Percentiles rank a stretch among this genome's conserved stretches.
These are phyloP conservation scores for Vesta saturnalis DNA, from an alignment of 2,888 invertebrate genomes.

Conservation along the genomic window DNA sequence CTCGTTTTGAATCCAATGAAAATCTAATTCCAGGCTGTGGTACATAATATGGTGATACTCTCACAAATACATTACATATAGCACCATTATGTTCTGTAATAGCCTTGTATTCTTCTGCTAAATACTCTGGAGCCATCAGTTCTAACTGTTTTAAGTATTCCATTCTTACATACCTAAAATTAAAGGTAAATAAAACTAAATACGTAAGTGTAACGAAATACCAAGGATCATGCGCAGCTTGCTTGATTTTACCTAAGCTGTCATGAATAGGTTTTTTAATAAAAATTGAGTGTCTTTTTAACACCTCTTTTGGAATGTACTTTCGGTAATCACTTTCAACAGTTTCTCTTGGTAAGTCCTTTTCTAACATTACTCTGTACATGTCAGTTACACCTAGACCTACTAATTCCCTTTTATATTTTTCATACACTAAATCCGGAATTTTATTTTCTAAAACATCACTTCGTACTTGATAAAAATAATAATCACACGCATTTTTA, in stretches of 20 bases:
- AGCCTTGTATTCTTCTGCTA: constrained; percentile 78
- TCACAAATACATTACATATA: constrained; percentile 71
- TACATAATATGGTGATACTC: constrained; percentile 72
- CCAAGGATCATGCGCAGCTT: constrained; percentile 71
- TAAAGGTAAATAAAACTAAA: constrained; percentile 9
- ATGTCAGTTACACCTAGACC: constrained; percentile 90
- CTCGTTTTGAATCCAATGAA: constrained; percentile 69
- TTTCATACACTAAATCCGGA: constrained; percentile 81
- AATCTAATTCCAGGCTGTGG: constrained; percentile 75
- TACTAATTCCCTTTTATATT: constrained; percentile 78
- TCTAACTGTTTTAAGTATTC: constrained; percentile 84
- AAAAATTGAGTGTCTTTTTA: constrained; percentile 78
- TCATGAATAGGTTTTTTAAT: constrained; percentile 80
- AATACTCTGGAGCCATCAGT: constrained; percentile 82
- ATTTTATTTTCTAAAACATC: constrained; percentile 85
- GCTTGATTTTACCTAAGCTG: constrained; percentile 68
- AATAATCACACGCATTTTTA: constrained; percentile 82
- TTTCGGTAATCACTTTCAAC: constrained; percentile 83
- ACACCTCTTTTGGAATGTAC: constrained; percentile 83
- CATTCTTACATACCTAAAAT: constrained; percentile 74
- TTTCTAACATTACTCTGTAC: constrained; percentile 84
- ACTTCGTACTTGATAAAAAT: constrained; percentile 83
- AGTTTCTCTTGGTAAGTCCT: constrained; percentile 71
- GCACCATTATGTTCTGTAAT: constrained; percentile 75
- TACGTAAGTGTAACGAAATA: constrained; percentile 63